A percentile compares a stretch with the other conserved stretches of the same genome.
Conservation (phyloP, 2,888 invertebrate genomes). For the Zonitis immaculata region DNA sequence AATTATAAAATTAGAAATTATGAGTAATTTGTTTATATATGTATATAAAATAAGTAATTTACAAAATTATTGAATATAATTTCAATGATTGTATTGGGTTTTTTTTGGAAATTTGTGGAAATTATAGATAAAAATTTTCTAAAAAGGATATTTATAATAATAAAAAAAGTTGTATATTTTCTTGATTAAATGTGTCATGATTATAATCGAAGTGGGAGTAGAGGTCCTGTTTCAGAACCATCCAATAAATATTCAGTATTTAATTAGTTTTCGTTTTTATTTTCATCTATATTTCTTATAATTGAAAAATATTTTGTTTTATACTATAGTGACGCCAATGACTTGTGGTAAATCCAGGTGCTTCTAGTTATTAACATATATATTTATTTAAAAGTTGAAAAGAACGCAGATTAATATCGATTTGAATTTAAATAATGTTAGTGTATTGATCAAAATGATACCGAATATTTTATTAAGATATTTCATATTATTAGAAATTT, state of each 20-base stretch:
- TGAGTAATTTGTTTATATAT: neutral
- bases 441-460: conserved; percentile 22
- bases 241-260: neutral
- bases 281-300: neutral
- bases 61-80: neutral
- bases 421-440: conserved; percentile 21
- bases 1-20: neutral
- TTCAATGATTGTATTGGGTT: neutral
- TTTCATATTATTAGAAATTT: conserved; percentile 17
- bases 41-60: neutral
- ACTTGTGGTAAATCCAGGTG: conserved; percentile 27
- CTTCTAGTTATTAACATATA: conserved; percentile 24
- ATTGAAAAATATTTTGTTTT: conserved; percentile 6
- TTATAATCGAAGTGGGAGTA: neutral
- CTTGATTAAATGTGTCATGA: neutral
- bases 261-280: neutral
- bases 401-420: conserved; percentile 22
- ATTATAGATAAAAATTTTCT: neutral
- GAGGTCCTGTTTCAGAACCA: neutral
- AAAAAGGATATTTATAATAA: neutral
- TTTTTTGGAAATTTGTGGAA: neutral
- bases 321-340: conserved; percentile 24
- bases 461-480: conserved; percentile 12
- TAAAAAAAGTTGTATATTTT: neutral
- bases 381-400: conserved; percentile 14